Base-by-base conservation (phyloP, 2,888 invertebrate species). In the Nymphalis polychloros region DNA sequence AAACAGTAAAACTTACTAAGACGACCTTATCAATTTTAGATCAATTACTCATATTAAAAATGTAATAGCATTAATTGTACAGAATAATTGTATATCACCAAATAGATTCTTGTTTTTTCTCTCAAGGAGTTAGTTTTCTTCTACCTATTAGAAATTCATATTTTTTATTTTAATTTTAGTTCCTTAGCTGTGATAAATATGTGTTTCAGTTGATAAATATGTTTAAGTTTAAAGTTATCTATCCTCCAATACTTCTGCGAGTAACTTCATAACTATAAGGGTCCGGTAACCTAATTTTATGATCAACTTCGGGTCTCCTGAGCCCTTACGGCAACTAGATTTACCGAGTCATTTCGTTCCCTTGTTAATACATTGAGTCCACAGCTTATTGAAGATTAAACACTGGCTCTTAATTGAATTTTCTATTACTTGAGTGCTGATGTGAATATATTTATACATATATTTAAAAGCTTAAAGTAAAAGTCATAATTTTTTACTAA, bases 321-420 rank as follows among this genome's bases (percentile, higher is more conserved):
- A 41, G 46, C 46, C 59, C 47, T 47, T 61, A 53, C 53, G 61
- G 59, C 60, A 61, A 66, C 61, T 61, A 48, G 60, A 66, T 66
- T 66, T 61, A 66, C 59, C 55, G 55, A 31, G 31, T 55, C 53
- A 66, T 67, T 63, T 52, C 63, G 63, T 65, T 48, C 67, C 57
- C 41, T 53, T 61, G 60, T 55, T 68, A 70, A 64, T 70, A 63
- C 68, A 59, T 64, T 63, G 46, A 68, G 68, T 64, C 63, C 61
- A 55, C 55, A 63, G 68, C 59, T 68, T 68, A 71, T 68, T 49
- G 64, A 50, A 59, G 65, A 68, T 70, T 68, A 70, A 57, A 68
- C 55, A 35, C 10, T 27, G 20, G 50, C n/a, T 27, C 68, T 49
- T 59, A 64, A 70, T 70, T 68, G 55, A 61, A 64, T 70, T 67